Base-by-base conservation (phyloP, 2,113 vertebrate genomes). In the Labeo catla region DNA sequence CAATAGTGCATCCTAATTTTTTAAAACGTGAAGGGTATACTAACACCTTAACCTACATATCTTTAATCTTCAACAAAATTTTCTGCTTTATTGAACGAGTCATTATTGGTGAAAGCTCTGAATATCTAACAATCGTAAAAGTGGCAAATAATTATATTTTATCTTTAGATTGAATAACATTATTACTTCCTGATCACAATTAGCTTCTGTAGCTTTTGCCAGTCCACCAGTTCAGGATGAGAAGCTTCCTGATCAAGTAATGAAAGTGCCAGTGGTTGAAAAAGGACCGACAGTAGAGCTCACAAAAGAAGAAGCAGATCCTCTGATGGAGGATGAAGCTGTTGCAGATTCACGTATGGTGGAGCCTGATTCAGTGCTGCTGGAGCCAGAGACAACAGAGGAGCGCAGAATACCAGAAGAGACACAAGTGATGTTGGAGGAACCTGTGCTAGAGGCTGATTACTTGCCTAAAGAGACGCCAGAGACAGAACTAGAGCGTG, bases 331-430 rank as follows among this genome's bases (percentile, higher is more conserved):
- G n/a, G 73, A 50, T 50, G 21, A 28, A 15, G 45, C 21, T 11
- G 43, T 47, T 74, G 43, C 8, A 74, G 21, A 73, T 73, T 54
- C 52, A 54, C 15, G 52, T 54, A 0, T 21, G 12, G 45, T 76
- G 74, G 28, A 77, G 23, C 34, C 34, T 59, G 52, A 61, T 61
- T 21, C 34, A 21, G 54, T 23, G 15, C 9, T 59, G n/a, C 23
- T 34, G 74, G 23, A 76, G 23, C 77, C 77, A 12, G 77, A 80
- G 15, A 59, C 13, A 54, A 78, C 6, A 66, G 34, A 85, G 47
- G 57, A 81, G 21, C 8, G 54, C 28, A 59, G 50, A 80, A 11
- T 6, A 74, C 23, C 21, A 21, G 85, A 86, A n/a, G 34, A 73
- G 39, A 39, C 39, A 39, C 39, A 39, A 39, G 39, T 21, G 28